Conservation (phyloP, 1,140 invertebrate genomes). For the Scaptodrosophila lebanonensis region DNA sequence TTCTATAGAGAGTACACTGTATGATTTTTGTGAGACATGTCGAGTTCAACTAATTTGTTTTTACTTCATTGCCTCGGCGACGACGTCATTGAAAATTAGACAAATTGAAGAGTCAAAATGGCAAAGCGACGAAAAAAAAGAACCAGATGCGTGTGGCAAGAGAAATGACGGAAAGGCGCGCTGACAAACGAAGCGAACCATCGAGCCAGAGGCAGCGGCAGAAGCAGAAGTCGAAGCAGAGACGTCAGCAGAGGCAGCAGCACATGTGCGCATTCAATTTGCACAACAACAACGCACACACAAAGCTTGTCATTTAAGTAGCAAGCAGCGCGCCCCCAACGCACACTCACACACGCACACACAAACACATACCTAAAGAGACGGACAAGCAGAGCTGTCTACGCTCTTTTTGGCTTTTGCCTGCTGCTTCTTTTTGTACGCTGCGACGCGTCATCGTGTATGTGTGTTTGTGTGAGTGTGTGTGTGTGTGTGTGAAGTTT, state of each 20-base stretch:
- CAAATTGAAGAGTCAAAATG: constrained; percentile 68
- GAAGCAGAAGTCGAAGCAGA: too few species aligned
- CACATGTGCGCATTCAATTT: constrained; percentile 58
- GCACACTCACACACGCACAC: not conserved
- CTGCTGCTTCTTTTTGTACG: constrained; percentile 50
- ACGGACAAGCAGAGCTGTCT: too few species aligned
- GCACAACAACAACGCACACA: constrained; percentile 11
- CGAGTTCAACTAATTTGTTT: constrained; percentile 63
- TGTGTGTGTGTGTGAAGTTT: constrained; percentile 53
- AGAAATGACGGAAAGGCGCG: constrained; percentile 16
- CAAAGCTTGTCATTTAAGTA: constrained; percentile 60
- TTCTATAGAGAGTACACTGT: too few species aligned
- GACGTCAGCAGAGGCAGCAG: too few species aligned
- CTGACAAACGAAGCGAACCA: constrained; percentile 23
- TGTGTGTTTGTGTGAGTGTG: constrained; percentile 3
- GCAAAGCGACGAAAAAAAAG: constrained; percentile 37
- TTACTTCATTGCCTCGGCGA: constrained; percentile 45
- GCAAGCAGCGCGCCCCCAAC: constrained; percentile 25
- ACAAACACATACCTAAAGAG: constrained; percentile 29
- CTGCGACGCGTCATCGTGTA: constrained; percentile 55
- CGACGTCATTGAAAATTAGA: constrained; percentile 73
- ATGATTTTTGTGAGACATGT: constrained; percentile 12
- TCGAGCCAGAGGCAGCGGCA: too few species aligned
- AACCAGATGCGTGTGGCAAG: not conserved
- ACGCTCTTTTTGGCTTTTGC: constrained; percentile 54